Conservation (phyloP, 1,140 invertebrate genomes). For the Drosophila albomicans region DNA sequence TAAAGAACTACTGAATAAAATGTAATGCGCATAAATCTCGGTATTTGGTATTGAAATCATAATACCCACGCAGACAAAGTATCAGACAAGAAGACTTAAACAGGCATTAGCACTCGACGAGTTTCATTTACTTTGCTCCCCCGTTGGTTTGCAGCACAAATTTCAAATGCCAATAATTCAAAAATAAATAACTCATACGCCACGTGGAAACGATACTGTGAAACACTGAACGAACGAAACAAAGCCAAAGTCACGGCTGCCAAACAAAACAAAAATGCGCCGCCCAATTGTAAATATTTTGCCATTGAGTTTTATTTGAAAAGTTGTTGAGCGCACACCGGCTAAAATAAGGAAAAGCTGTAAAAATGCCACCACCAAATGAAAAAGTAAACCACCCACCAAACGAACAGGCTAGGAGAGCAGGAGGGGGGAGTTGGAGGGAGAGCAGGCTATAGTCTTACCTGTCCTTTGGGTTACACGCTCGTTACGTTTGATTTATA, state of each 20-base stretch:
- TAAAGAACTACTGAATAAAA: slow-evolving; percentile 3
- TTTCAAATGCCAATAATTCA: slow-evolving; percentile 76
- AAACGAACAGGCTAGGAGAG: not conserved
- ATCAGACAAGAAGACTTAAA: slow-evolving; percentile 28
- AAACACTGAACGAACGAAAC: slow-evolving; percentile 61
- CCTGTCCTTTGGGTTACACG: slow-evolving; percentile 75
- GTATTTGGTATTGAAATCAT: not conserved
- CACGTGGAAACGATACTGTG: slow-evolving; percentile 34
- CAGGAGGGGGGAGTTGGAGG: not conserved
- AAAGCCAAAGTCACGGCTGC: slow-evolving; percentile 71
- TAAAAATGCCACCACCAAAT: slow-evolving; percentile 71
- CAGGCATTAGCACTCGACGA: slow-evolving; percentile 32
- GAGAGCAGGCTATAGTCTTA: slow-evolving; percentile 24
- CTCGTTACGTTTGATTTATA: slow-evolving; percentile 84
- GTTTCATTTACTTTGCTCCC: not conserved
- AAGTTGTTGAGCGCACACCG: slow-evolving; percentile 51
- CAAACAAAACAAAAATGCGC: slow-evolving; percentile 57
- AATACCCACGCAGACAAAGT: slow-evolving; percentile 9
- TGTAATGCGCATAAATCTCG: not conserved
- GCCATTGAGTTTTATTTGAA: slow-evolving; percentile 81
- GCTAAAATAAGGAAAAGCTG: slow-evolving; percentile 15
- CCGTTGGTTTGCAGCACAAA: slow-evolving; percentile 15
- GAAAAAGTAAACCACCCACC: slow-evolving; percentile 60
- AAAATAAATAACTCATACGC: slow-evolving; percentile 83
- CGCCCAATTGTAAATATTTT: slow-evolving; percentile 80